phyloP scores from a whole-genome alignment of 2,113 vertebrate genomes.

The Leucopsar rothschildi region DNA sequence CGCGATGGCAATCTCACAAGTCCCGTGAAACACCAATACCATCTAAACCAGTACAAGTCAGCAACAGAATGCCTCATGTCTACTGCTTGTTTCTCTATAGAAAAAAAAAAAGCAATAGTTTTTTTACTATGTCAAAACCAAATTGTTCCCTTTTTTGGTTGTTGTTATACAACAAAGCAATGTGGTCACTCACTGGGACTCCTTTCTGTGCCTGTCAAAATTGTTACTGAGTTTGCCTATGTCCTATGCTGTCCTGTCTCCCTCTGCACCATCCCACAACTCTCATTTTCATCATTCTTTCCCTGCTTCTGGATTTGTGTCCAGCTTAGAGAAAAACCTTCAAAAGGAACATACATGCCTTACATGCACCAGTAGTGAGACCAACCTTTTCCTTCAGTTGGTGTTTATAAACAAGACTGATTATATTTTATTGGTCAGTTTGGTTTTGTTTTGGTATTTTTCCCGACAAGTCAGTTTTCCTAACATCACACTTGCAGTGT shows the following conservation, averaged over 20 bases:
- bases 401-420: background rate
- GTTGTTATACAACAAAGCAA: background rate
- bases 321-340: background rate
- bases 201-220: background rate
- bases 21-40: background rate
- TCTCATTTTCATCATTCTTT: background rate
- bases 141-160: background rate
- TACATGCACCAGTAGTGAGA: background rate
- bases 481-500: background rate
- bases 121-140: background rate
- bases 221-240: background rate
- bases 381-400: background rate
- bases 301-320: background rate
- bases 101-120: background rate
- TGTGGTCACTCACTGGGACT: background rate
- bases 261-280: background rate
- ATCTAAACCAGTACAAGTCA: background rate
- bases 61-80: background rate
- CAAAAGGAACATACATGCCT: background rate
- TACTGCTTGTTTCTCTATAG: background rate
- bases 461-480: background rate
- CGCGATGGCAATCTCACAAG: background rate
- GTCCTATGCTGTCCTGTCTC: background rate
- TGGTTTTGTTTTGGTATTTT: rapidly evolving
- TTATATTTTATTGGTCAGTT: background rate